Base-by-base conservation (phyloP, 2,113 vertebrate species). In the Lichenostomus cassidix region DNA sequence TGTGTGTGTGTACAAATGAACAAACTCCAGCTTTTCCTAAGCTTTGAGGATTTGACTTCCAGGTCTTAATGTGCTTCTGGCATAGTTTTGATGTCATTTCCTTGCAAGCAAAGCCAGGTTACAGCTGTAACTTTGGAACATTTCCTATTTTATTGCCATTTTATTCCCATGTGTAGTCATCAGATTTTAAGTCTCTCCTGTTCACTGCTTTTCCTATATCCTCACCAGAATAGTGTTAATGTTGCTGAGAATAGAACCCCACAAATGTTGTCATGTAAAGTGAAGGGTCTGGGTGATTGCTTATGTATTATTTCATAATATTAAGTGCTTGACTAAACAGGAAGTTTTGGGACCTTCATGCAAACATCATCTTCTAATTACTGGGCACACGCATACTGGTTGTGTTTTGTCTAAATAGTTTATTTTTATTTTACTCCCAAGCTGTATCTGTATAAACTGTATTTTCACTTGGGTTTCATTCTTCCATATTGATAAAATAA, bases 1-100 rank as follows among this genome's bases (percentile, higher is more conserved):
- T 67, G 12, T 75, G 47, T 88, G 47, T 88, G 35, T 87, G 68
- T 86, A 90, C 52, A 55, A 65, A 75, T 90, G 80, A 96, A 33
- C 67, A 70, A 89, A 81, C 55, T 93, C 27, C 1, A 12, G 33
- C 80, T 92, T 90, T 94, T 96, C 86, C 68, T 94, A 92, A 95
- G 71, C 83, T 89, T 92, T 90, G 86, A 96, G 92, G 89, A 83
- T 96, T 81, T 95, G 89, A 90, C 89, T 96, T 94, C 71, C 68
- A 90, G 75, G 39, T 95, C 83, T 94, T 89, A 93, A 90, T 92
- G 52, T 86, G 85, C 47, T 94, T 67, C 89, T 96, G 94, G 73
- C 86, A 60, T 86, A 55, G 68, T 92, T 95, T 70, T 93, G 71
- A 87, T 95, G 95, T 96, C 44, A 96, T 84, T 96, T 97, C 92